Evolutionary conservation across 2,113 vertebrate genomes (phyloP).

Genomic region (Lepidothrix coronata): DNA sequence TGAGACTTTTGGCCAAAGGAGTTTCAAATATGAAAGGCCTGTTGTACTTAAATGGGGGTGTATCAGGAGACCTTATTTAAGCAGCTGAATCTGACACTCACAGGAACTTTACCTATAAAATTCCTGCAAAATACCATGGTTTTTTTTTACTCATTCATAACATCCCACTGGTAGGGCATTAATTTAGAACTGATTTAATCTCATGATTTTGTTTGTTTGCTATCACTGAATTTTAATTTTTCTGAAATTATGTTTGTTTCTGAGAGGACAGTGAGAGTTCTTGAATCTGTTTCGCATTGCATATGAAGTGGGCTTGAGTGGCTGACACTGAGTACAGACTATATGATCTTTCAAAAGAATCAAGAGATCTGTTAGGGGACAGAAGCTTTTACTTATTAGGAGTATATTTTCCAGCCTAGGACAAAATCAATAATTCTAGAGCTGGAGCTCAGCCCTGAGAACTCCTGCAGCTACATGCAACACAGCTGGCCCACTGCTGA

Average conservation of each 20-base stretch:
- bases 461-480: not conserved
- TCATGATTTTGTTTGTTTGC: not conserved
- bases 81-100: not conserved
- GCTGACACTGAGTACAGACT: not conserved
- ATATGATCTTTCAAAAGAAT: not conserved
- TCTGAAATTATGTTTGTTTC: not conserved
- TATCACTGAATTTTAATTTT: not conserved
- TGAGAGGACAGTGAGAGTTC: not conserved
- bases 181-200: not conserved
- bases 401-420: not conserved
- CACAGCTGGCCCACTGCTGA: not conserved
- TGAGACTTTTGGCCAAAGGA: not conserved
- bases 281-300: not conserved
- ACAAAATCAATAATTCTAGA: not conserved
- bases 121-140: not conserved
- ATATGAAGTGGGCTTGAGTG: not conserved
- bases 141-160: not conserved
- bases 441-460: not conserved
- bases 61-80: not conserved
- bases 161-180: not conserved
- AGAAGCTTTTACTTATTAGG: not conserved
- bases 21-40: not conserved
- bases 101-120: not conserved
- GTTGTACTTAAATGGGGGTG: not conserved
- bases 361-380: not conserved